These are phyloP conservation scores for Orycteropus afer DNA, from an alignment of 2,113 vertebrate genomes.

Conservation along the genomic window DNA sequence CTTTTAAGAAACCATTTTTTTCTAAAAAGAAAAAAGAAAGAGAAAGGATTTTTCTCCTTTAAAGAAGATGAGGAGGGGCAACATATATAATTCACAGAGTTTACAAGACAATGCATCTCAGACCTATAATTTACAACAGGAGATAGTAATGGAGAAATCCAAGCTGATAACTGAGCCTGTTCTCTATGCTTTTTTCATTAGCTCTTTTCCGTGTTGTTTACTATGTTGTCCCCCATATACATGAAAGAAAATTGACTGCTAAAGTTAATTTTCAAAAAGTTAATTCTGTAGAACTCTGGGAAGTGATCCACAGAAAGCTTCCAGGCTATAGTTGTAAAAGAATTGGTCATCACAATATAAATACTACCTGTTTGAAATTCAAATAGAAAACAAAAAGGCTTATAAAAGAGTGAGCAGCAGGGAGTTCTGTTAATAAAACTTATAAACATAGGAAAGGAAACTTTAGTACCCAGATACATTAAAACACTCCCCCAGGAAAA, in stretches of 20 bases:
- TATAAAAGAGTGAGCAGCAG: slow-evolving; percentile 34
- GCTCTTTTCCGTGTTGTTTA: slow-evolving; percentile 35
- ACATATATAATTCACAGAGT: slow-evolving; percentile 21
- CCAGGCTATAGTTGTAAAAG: not conserved
- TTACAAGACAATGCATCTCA: not conserved
- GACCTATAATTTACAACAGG: not conserved
- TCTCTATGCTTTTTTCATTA: slow-evolving; percentile 35
- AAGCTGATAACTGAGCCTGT: not conserved
- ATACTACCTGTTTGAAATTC: slow-evolving; percentile 60
- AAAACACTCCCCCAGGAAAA: slow-evolving; percentile 59
- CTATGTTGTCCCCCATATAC: not conserved
- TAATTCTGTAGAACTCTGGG: slow-evolving; percentile 62
- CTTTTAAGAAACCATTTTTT: slow-evolving; percentile 43
- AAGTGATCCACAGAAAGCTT: slow-evolving; percentile 52
- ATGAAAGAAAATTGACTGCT: slow-evolving; percentile 45
- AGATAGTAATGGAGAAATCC: not conserved
- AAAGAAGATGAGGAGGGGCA: slow-evolving; percentile 18
- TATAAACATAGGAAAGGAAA: slow-evolving; percentile 65
- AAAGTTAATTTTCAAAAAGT: slow-evolving; percentile 77
- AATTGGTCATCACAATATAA: slow-evolving; percentile 33
- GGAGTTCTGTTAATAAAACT: slow-evolving; percentile 62
- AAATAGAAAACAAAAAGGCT: slow-evolving; percentile 48
- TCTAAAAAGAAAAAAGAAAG: not conserved
- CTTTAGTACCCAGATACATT: slow-evolving; percentile 69
- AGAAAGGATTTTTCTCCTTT: not conserved